Evolutionary conservation across 2,888 invertebrate genomes (phyloP), one percentile per base, ranked within the genome.

Genomic region (Pseudeuparius sepicola): DNA sequence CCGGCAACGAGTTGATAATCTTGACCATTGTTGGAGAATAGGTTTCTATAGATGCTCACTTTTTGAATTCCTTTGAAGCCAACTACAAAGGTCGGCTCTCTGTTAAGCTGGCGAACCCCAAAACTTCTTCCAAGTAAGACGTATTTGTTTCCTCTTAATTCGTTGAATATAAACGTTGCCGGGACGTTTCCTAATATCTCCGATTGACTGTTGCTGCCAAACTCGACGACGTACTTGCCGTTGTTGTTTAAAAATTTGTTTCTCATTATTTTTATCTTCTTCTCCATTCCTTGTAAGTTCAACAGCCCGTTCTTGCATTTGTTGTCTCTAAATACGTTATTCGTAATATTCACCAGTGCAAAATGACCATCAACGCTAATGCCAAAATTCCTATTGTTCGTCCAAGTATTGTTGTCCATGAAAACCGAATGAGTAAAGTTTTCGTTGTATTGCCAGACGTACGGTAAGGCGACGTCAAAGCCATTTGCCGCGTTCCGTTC

Each of bases 1-100:
- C 96, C 98, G 30, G 96, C 94, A 3, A 99, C 67, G 12, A 98
- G 62, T 51, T 93, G 90, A 55, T 92, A 98, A 50, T 88, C 80
- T 52, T 88, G 64, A 13, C 70, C 67, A 61, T 94, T 93, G 18
- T 79, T 75, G 2, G 81, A 76, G 43, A 98, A 82, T 2, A 94
- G 64, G 64, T 99, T 98, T 46, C 87, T 71, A 47, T 84, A 87
- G 0, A 97, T 75, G 51, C 77, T 78, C 0, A 97, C 86, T 63
- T 89, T 90, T 60, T 98, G 97, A 35, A 96, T 81, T 2, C 98
- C 98, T 56, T 82, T 82, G 44, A 98, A 81, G 2, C 88, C 87
- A 14, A 99, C 73, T 0, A 90, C 88, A 52, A 83, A 88, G 2
- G 85, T 86, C 2, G 86, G 80, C 29, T 73, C 68, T 32, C 59